Conservation (phyloP, 2,888 invertebrate genomes). For the Chloroclysta siterata region DNA sequence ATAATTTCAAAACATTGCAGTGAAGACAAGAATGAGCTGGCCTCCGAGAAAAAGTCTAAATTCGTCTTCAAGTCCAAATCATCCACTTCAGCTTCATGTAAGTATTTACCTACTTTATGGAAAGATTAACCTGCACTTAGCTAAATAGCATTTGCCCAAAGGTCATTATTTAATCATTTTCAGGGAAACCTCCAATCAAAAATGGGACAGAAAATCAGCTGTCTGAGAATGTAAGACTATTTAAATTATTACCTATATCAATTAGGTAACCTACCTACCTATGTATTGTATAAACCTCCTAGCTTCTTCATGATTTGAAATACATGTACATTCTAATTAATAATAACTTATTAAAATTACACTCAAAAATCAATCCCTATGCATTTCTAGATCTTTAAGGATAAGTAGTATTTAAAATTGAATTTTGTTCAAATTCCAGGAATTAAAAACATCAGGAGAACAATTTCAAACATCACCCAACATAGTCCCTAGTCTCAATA, state of each 20-base stretch:
- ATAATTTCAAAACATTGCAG: constrained; percentile 45
- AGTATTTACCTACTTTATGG: constrained; percentile 38
- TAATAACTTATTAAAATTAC: background rate
- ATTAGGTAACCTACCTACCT: too few species aligned
- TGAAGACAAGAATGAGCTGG: constrained; percentile 45
- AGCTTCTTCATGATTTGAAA: too few species aligned
- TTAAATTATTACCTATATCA: background rate
- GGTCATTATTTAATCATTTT: constrained; percentile 35
- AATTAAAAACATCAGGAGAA: constrained; percentile 8
- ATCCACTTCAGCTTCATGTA: constrained; percentile 51
- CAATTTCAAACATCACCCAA: constrained; percentile 39
- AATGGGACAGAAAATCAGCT: constrained; percentile 33
- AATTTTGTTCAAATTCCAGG: constrained; percentile 34
- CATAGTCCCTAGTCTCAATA: constrained; percentile 32
- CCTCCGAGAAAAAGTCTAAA: constrained; percentile 62
- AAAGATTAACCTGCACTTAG: too few species aligned
- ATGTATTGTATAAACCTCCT: too few species aligned
- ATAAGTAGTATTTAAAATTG: too few species aligned
- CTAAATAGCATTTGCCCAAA: too few species aligned
- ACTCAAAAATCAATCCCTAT: background rate
- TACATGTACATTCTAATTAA: background rate
- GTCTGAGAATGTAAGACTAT: constrained; percentile 21
- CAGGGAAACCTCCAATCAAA: constrained; percentile 68
- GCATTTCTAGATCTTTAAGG: too few species aligned
- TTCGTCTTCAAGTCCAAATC: constrained; percentile 70